Percentiles rank a stretch among this genome's conserved stretches.
Evolutionary conservation across 2,888 invertebrate genomes (phyloP).

Genomic region (Chrysomela aeneicollis): DNA sequence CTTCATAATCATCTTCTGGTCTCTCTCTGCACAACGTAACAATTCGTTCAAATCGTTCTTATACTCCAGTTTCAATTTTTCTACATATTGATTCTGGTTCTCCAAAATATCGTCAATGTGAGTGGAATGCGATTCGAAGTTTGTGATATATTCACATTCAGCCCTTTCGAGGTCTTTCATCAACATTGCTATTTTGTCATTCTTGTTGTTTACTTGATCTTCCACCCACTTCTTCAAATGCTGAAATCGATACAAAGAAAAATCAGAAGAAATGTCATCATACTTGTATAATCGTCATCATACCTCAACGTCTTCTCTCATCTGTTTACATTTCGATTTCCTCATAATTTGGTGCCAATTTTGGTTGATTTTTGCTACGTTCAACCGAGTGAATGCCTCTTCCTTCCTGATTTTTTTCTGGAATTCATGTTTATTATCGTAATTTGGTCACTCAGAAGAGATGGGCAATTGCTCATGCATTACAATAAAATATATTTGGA

Average conservation of each 20-base stretch:
- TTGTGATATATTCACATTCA: slow-evolving; percentile 76
- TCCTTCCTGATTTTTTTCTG: slow-evolving; percentile 86
- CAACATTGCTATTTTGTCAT: slow-evolving; percentile 70
- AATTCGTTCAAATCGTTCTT: slow-evolving; percentile 65
- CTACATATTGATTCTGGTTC: slow-evolving; percentile 64
- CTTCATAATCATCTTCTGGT: slow-evolving; percentile 62
- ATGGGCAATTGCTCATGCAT: too few relatives aligned
- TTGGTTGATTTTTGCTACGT: slow-evolving; percentile 85
- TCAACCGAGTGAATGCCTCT: slow-evolving; percentile 79
- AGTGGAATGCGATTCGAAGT: slow-evolving; percentile 77
- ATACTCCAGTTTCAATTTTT: slow-evolving; percentile 59
- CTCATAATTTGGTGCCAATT: slow-evolving; percentile 83
- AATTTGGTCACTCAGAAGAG: background rate
- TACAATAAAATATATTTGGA: too few relatives aligned
- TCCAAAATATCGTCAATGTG: slow-evolving; percentile 72
- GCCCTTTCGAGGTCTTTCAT: slow-evolving; percentile 73
- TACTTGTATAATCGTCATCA: slow-evolving; percentile 7
- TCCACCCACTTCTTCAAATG: slow-evolving; percentile 69
- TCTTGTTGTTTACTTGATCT: slow-evolving; percentile 72
- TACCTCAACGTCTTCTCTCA: slow-evolving; percentile 74
- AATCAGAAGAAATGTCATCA: slow-evolving; percentile 26
- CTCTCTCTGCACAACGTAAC: slow-evolving; percentile 64
- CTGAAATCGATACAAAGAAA: too few relatives aligned
- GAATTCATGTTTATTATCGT: too few relatives aligned
- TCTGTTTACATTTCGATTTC: slow-evolving; percentile 77